Conservation (phyloP, 1,140 invertebrate species). For the Eupristina koningsbergeri region DNA sequence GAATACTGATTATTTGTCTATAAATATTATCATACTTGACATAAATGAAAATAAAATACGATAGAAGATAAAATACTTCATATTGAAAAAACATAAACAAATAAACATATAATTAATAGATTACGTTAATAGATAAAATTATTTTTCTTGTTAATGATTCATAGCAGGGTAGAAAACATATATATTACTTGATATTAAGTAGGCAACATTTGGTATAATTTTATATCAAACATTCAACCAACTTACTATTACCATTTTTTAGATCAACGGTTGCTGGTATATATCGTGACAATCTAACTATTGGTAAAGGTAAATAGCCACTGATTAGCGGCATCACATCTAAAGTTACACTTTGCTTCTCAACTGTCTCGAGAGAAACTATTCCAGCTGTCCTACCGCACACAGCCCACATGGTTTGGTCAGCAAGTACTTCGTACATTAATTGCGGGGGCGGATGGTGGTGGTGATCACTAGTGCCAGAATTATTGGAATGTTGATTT, state of each 20-base stretch:
- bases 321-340: constrained; percentile 93
- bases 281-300: constrained; percentile 92
- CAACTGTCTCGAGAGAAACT: constrained; percentile 81
- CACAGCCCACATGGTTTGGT: constrained; percentile 93
- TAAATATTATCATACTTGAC: not conserved
- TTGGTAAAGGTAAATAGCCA: constrained; percentile 90
- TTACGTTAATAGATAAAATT: too few relatives aligned
- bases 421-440: constrained; percentile 94
- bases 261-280: constrained; percentile 82
- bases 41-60: not conserved
- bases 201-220: too few relatives aligned
- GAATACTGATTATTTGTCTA: too few relatives aligned
- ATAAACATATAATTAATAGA: too few relatives aligned
- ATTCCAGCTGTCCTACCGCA: constrained; percentile 91
- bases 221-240: too few relatives aligned
- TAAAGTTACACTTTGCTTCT: constrained; percentile 83
- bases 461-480: constrained; percentile 66
- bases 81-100: not conserved
- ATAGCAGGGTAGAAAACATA: too few relatives aligned
- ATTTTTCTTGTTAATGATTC: too few relatives aligned
- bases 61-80: too few relatives aligned
- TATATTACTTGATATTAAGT: too few relatives aligned
- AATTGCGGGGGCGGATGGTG: constrained; percentile 76
- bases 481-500: constrained; percentile 66
- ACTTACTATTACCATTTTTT: constrained; percentile 75